Conservation (phyloP, 2,113 vertebrate species). For the Nothobranchius kuhntae region DNA sequence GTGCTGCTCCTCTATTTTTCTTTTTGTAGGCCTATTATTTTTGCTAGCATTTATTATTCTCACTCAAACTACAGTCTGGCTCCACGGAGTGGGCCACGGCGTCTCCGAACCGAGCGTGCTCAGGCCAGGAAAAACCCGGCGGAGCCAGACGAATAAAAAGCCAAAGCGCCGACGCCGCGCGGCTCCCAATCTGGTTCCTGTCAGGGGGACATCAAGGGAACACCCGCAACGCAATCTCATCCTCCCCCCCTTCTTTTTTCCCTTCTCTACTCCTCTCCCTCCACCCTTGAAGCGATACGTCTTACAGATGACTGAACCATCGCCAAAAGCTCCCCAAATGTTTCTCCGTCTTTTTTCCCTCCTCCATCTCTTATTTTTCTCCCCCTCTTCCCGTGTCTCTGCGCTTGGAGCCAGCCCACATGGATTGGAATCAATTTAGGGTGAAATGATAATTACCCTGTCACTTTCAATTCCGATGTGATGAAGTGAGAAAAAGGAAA, state of each 20-base stretch:
- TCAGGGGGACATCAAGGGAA: slow-evolving; percentile 85
- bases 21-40: slow-evolving; percentile 72
- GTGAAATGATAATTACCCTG: slow-evolving; percentile 84
- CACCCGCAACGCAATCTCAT: slow-evolving; percentile 85
- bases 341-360: slow-evolving; percentile 41
- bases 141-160: slow-evolving; percentile 82
- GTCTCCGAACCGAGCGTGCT: slow-evolving; percentile 72
- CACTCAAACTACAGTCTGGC: slow-evolving; percentile 77
- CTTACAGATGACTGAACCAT: slow-evolving; percentile 81
- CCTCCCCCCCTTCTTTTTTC: slow-evolving; percentile 53
- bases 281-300: slow-evolving; percentile 78
- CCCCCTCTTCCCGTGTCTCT: slow-evolving; percentile 61
- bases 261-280: slow-evolving; percentile 48
- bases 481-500: slow-evolving; percentile 81
- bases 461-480: slow-evolving; percentile 79
- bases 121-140: slow-evolving; percentile 82
- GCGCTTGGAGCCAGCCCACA: slow-evolving; percentile 76
- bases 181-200: slow-evolving; percentile 83
- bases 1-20: slow-evolving; percentile 67
- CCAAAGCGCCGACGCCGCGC: slow-evolving; percentile 74
- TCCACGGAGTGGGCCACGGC: slow-evolving; percentile 70
- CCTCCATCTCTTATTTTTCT: slow-evolving; percentile 50
- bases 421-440: slow-evolving; percentile 80
- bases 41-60: slow-evolving; percentile 81
- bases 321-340: slow-evolving; percentile 79